Conservation (phyloP, 2,888 invertebrate genomes). For the Nomada goodeniana region DNA sequence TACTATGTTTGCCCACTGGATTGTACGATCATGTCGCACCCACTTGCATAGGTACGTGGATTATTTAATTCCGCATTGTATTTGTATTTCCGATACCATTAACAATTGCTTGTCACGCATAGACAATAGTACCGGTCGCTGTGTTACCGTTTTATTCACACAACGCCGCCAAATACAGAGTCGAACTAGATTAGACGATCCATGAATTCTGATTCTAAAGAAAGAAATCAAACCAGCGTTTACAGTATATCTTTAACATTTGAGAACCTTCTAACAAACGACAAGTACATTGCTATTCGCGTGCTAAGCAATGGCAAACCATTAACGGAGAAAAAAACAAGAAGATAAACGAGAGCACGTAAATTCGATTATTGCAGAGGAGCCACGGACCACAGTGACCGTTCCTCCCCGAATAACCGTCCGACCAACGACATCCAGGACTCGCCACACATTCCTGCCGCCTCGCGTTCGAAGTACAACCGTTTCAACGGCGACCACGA, state of each 20-base stretch:
- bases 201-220: too few species aligned
- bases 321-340: too few species aligned
- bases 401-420: conserved; percentile 73
- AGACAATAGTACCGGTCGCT: not conserved
- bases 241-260: too few species aligned
- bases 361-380: conserved; percentile 82
- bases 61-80: not conserved
- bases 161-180: too few species aligned
- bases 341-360: not conserved
- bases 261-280: too few species aligned
- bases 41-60: conserved; percentile 87
- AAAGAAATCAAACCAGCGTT: too few species aligned
- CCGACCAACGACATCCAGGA: conserved; percentile 81
- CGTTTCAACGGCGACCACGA: conserved; percentile 72
- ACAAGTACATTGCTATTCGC: too few species aligned
- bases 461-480: conserved; percentile 78
- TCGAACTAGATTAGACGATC: too few species aligned
- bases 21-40: conserved; percentile 92
- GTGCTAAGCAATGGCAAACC: too few species aligned
- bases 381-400: conserved; percentile 83
- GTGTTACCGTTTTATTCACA: not conserved
- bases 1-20: conserved; percentile 91
- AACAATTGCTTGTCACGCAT: not conserved
- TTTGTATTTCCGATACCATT: not conserved
- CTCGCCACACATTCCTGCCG: conserved; percentile 79